Conservation (phyloP, 2,888 invertebrate genomes). For the Eupithecia abbreviata region DNA sequence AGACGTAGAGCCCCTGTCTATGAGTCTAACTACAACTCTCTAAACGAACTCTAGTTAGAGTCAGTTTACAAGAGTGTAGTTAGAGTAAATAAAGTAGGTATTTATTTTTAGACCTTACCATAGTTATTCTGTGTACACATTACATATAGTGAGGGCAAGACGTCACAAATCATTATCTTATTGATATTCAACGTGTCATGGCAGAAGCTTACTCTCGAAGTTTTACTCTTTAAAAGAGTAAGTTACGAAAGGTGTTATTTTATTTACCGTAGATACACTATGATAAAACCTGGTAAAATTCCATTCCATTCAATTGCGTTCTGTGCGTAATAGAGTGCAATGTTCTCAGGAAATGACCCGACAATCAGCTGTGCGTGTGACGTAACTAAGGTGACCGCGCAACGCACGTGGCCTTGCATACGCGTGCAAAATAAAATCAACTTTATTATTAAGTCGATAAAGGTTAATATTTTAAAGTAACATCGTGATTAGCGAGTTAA, state of each 20-base stretch:
- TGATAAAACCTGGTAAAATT: not conserved
- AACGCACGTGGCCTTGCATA: conserved; percentile 44
- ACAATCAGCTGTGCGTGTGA: conserved; percentile 53
- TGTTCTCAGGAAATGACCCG: conserved; percentile 37
- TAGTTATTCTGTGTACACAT: too few relatives aligned
- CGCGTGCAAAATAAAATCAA: conserved; percentile 19
- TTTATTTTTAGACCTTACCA: too few relatives aligned
- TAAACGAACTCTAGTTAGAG: too few relatives aligned
- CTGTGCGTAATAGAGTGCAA: conserved; percentile 25
- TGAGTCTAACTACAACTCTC: too few relatives aligned
- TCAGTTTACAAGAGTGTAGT: too few relatives aligned
- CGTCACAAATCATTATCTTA: too few relatives aligned
- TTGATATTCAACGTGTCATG: too few relatives aligned
- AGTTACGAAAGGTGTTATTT: not conserved
- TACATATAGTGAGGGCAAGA: too few relatives aligned
- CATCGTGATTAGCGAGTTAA: not conserved
- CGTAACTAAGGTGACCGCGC: conserved; percentile 54
- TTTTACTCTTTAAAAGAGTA: not conserved
- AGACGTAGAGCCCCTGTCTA: not conserved
- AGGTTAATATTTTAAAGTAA: conserved; percentile 4
- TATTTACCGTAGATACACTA: not conserved
- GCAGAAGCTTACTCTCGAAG: too few relatives aligned
- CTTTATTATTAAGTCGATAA: conserved; percentile 17
- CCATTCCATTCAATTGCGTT: not conserved
- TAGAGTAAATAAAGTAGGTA: too few relatives aligned